Conservation (phyloP, 2,113 vertebrate species). For the Scomber scombrus region DNA sequence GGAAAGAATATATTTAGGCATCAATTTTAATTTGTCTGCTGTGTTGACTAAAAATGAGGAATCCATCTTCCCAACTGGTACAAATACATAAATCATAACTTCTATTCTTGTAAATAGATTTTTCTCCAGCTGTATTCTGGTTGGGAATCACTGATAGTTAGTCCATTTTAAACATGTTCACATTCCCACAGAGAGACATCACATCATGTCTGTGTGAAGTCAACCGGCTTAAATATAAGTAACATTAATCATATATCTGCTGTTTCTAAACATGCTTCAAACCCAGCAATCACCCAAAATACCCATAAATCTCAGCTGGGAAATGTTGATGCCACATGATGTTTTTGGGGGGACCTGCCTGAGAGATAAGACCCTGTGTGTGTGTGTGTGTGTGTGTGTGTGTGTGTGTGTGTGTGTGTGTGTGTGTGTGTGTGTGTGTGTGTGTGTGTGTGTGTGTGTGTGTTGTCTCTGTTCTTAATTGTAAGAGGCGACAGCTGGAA, state of each 20-base stretch:
- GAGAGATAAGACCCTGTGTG: not conserved
- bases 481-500: constrained; percentile 62
- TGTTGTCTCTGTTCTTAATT: constrained; percentile 53
- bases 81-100: too few relatives aligned
- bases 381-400: not conserved
- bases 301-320: constrained; percentile 24
- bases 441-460: too few relatives aligned
- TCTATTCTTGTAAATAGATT: too few relatives aligned
- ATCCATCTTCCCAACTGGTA: too few relatives aligned
- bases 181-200: not conserved
- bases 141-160: too few relatives aligned
- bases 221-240: not conserved
- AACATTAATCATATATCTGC: constrained; percentile 4
- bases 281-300: not conserved
- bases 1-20: too few relatives aligned
- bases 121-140: too few relatives aligned
- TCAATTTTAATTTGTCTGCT: too few relatives aligned
- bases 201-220: not conserved
- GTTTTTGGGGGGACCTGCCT: constrained; percentile 16
- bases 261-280: constrained; percentile 10
- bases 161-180: not conserved
- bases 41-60: too few relatives aligned
- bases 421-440: too few relatives aligned
- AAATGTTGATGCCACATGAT: constrained; percentile 42
- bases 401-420: too few relatives aligned